These are phyloP conservation scores for Sinopyrophorus schimmeli DNA, from an alignment of 2,888 invertebrate species.

Conservation along the genomic window DNA sequence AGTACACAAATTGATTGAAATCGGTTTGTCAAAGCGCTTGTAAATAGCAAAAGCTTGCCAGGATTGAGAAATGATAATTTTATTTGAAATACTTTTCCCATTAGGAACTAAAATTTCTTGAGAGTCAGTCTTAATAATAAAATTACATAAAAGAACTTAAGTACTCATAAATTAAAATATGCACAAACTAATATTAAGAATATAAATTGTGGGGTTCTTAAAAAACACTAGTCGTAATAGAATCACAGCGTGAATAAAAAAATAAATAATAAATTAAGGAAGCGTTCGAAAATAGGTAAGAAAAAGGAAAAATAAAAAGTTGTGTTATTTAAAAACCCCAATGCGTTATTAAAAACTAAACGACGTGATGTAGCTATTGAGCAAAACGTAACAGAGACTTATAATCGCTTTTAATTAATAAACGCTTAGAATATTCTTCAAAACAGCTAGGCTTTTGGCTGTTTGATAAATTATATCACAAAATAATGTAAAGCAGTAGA, in stretches of 20 bases:
- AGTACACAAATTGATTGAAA: too few species aligned
- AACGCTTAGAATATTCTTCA: constrained; percentile 13
- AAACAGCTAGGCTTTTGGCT: constrained; percentile 22
- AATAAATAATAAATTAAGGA: constrained; percentile 7
- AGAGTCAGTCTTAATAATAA: constrained; percentile 56
- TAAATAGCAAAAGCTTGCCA: too few species aligned
- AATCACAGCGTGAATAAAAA: constrained; percentile 13
- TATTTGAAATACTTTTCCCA: constrained; percentile 53
- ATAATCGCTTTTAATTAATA: constrained; percentile 10
- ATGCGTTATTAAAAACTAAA: constrained; percentile 12
- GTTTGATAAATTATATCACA: constrained; percentile 32
- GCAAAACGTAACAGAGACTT: constrained; percentile 24
- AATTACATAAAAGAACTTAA: constrained; percentile 40
- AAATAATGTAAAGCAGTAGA: constrained; percentile 14
- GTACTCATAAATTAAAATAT: constrained; percentile 40
- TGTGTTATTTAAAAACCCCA: constrained; percentile 20
- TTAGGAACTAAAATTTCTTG: constrained; percentile 56
- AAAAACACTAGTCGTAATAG: constrained; percentile 12
- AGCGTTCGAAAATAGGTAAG: not conserved
- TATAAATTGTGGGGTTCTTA: constrained; percentile 18
- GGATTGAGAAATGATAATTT: constrained; percentile 20
- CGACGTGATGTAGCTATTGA: constrained; percentile 22
- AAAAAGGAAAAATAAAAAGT: constrained; percentile 1
- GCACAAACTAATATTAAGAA: constrained; percentile 38
- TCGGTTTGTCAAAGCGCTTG: too few species aligned